A percentile compares a stretch with the other conserved stretches of the same genome.
phyloP scores from a whole-genome alignment of 2,113 vertebrate species.

The Chaenocephalus aceratus region DNA sequence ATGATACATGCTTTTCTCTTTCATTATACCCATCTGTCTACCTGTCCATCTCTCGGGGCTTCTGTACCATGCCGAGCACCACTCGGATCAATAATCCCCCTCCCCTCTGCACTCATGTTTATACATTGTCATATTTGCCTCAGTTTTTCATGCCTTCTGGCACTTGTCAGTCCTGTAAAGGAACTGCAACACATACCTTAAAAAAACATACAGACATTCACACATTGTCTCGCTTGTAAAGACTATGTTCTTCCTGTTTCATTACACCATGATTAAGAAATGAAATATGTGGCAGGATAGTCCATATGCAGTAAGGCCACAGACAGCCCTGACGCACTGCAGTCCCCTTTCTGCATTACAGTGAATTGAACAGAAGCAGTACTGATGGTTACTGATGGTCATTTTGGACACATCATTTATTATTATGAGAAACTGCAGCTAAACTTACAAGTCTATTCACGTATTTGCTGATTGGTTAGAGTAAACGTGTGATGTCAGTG shows the following conservation, averaged over 20 bases:
- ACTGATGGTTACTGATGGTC: not conserved
- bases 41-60: slow-evolving; percentile 37
- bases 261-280: slow-evolving; percentile 35
- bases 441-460: slow-evolving; percentile 12
- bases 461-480: not conserved
- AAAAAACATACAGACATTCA: slow-evolving; percentile 6
- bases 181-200: slow-evolving; percentile 12
- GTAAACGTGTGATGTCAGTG: not conserved
- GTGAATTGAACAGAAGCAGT: not conserved
- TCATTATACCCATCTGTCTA: slow-evolving; percentile 47
- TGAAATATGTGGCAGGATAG: not conserved
- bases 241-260: slow-evolving; percentile 7
- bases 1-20: slow-evolving; percentile 43
- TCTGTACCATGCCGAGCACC: slow-evolving; percentile 18
- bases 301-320: too few relatives aligned
- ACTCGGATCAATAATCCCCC: slow-evolving; percentile 52
- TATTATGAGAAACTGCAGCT: slow-evolving; percentile 24
- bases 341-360: not conserved
- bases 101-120: slow-evolving; percentile 8
- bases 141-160: not conserved
- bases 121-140: slow-evolving; percentile 30
- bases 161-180: not conserved
- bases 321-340: slow-evolving; percentile 4
- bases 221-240: not conserved
- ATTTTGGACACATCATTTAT: slow-evolving; percentile 16